Percentiles rank a stretch among this genome's conserved stretches.
Conservation (phyloP, 2,797 vertebrate species). For the Lacerta bilineata region DNA sequence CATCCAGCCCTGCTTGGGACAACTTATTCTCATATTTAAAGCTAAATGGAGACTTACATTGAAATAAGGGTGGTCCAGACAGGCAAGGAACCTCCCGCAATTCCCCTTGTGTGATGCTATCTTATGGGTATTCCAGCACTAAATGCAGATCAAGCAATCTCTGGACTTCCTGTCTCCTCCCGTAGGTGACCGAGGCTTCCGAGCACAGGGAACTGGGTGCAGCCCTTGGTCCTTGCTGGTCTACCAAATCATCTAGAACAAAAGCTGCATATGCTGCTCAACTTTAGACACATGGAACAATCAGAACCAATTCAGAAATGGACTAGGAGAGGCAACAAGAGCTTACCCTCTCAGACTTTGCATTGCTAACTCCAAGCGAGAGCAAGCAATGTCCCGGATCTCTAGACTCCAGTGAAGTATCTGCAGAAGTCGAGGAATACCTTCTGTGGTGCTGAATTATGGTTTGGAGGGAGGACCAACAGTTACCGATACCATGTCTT, state of each 20-base stretch:
- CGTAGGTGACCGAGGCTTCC: neutral
- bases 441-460: slow-evolving; percentile 3
- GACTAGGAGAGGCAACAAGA: neutral
- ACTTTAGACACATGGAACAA: neutral
- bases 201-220: neutral
- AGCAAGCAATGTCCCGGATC: neutral
- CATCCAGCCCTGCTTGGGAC: neutral
- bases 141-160: neutral
- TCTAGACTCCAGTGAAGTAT: neutral
- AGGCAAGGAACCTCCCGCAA: neutral
- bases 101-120: neutral
- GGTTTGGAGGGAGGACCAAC: neutral
- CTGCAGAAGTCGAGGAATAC: neutral
- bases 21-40: neutral
- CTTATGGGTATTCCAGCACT: neutral
- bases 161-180: neutral
- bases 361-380: neutral
- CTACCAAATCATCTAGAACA: neutral
- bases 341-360: neutral
- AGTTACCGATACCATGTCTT: slow-evolving; percentile 22
- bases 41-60: neutral
- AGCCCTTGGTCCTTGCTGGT: neutral
- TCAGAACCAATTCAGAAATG: neutral
- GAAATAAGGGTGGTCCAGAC: neutral
- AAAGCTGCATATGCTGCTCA: neutral